phyloP scores from a whole-genome alignment of 2,113 vertebrate species.

The Cynopterus brachyotis region DNA sequence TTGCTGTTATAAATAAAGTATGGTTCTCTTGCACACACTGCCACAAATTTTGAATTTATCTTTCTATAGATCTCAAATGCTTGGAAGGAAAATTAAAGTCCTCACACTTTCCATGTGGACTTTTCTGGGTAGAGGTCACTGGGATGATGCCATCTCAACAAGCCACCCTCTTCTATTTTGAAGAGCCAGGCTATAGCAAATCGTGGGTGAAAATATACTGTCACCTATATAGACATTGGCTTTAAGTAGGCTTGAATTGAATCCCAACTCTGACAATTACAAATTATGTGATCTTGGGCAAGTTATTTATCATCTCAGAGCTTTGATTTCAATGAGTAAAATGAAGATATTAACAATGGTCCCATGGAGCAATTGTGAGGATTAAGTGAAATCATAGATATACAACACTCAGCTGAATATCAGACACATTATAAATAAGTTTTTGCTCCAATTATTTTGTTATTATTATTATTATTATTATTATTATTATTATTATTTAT shows the following conservation, averaged over 20 bases:
- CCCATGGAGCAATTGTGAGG: not conserved
- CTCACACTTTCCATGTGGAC: not conserved
- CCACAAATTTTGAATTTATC: not conserved
- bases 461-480: not conserved
- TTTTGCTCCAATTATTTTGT: not conserved
- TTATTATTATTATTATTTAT: not conserved
- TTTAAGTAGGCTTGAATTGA: not conserved
- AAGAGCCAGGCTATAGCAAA: not conserved
- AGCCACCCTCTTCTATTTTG: not conserved
- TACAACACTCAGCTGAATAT: not conserved
- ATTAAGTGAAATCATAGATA: not conserved
- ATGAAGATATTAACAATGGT: not conserved
- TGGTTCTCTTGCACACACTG: not conserved
- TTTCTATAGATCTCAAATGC: not conserved
- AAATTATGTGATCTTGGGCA: not conserved
- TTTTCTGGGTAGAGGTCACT: not conserved
- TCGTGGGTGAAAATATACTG: not conserved
- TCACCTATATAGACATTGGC: not conserved
- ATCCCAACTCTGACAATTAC: not conserved
- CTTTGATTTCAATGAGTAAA: not conserved
- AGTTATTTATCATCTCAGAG: not conserved
- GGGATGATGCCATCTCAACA: not conserved
- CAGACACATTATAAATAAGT: not conserved
- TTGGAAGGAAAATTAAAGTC: not conserved
- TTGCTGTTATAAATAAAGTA: not conserved